A percentile compares a stretch with the other conserved stretches of the same genome.
Conservation (phyloP, 53 echinoderm and acorn worm genomes). For the Patiria pectinifera region DNA sequence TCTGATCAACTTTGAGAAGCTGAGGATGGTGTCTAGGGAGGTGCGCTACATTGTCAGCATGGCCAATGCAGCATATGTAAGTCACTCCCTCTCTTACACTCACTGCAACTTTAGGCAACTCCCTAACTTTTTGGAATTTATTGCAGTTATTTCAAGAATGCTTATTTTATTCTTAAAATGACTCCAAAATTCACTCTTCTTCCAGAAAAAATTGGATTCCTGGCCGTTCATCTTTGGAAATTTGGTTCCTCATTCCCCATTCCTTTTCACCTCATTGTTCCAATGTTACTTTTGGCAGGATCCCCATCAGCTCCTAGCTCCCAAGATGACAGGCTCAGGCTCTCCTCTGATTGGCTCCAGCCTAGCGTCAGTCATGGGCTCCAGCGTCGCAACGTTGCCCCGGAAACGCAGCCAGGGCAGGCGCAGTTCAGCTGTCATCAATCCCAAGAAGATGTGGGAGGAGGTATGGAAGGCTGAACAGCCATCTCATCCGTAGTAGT, state of each 20-base stretch:
- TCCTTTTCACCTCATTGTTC: neutral
- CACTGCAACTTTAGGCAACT: neutral
- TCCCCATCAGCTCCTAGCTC: constrained; percentile 83
- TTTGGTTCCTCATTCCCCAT: neutral
- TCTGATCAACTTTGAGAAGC: constrained; percentile 99
- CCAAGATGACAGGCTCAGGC: constrained; percentile 62
- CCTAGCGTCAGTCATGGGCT: constrained; percentile 52
- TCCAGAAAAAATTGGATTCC: neutral
- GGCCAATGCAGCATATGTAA: constrained; percentile 92
- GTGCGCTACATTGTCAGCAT: constrained; percentile 92
- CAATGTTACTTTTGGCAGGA: constrained; percentile 61
- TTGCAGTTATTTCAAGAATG: too few species aligned
- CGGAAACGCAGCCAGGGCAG: constrained; percentile 85
- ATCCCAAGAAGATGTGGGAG: constrained; percentile 99
- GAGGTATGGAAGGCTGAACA: constrained; percentile 72
- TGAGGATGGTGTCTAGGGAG: constrained; percentile 91
- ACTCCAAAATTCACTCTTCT: too few species aligned
- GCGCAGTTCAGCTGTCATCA: constrained; percentile 89
- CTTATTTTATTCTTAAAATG: too few species aligned
- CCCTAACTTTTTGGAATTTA: too few species aligned
- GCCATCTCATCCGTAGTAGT: neutral
- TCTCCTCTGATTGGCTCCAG: constrained; percentile 59
- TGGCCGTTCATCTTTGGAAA: neutral
- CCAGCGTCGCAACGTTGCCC: constrained; percentile 78
- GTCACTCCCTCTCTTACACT: constrained; percentile 20